A percentile compares a stretch with the other conserved stretches of the same genome.
Conservation (phyloP, 92 coral and sea anemone species). For the Umimayanthus kanabou region DNA sequence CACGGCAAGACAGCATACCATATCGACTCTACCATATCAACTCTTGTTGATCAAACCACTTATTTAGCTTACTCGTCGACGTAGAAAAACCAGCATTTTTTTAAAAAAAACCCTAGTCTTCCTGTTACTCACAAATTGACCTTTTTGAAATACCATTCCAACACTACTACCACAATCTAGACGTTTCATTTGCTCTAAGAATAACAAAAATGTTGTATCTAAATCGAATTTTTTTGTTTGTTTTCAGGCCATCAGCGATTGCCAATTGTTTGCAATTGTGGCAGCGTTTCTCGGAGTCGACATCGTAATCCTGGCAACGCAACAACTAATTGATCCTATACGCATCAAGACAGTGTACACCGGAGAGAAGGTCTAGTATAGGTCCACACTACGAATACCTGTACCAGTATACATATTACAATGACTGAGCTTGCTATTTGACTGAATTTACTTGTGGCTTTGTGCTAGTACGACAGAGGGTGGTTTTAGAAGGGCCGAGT, state of each 20-base stretch:
- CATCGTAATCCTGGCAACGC: conserved; percentile 49
- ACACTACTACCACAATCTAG: too few relatives aligned
- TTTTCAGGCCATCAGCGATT: conserved; percentile 64
- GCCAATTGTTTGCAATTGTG: conserved; percentile 60
- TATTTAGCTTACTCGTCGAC: too few relatives aligned
- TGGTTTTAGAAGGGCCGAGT: too few relatives aligned
- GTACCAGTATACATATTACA: neutral
- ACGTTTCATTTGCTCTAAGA: neutral
- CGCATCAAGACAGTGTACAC: conserved; percentile 35
- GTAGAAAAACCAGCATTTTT: too few relatives aligned
- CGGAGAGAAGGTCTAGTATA: conserved; percentile 47
- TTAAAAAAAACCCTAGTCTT: too few relatives aligned
- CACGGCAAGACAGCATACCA: too few relatives aligned
- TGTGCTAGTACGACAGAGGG: neutral
- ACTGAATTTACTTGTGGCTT: neutral
- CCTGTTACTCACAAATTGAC: too few relatives aligned
- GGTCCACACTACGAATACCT: neutral
- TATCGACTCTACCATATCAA: too few relatives aligned
- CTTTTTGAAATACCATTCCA: neutral
- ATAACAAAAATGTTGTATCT: neutral
- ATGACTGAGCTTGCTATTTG: neutral
- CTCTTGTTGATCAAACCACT: too few relatives aligned
- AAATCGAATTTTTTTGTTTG: neutral
- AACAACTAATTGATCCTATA: conserved; percentile 61
- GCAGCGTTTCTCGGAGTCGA: conserved; percentile 58